Percentiles rank a stretch among this genome's conserved stretches.
These are phyloP conservation scores for Myiotriccus ornatus DNA, from an alignment of 2,797 vertebrate species.

Conservation along the genomic window DNA sequence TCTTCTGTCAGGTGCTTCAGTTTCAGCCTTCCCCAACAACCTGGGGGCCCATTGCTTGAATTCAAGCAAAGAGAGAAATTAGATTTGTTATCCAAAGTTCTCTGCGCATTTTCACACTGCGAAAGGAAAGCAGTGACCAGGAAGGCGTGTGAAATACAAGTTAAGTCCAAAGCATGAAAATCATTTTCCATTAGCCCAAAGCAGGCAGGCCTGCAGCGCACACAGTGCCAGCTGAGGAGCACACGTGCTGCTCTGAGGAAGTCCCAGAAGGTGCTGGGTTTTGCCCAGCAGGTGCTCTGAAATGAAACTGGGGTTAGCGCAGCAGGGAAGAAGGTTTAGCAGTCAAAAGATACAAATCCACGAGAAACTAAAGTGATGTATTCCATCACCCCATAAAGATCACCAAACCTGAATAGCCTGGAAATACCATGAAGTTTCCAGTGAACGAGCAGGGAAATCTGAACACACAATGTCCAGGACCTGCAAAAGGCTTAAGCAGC, in stretches of 20 bases:
- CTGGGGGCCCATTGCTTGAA: background rate
- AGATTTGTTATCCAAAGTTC: background rate
- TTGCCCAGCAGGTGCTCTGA: background rate
- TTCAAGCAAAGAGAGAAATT: background rate
- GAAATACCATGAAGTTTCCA: background rate
- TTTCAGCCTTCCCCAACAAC: background rate
- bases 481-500: background rate
- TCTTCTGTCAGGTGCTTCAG: background rate
- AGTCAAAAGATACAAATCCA: background rate
- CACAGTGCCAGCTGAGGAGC: background rate
- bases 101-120: background rate
- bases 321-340: background rate
- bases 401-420: background rate
- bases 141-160: background rate
- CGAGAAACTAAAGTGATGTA: background rate
- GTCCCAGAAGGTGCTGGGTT: background rate
- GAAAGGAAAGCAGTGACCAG: background rate
- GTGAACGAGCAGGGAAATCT: background rate
- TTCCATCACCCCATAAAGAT: background rate
- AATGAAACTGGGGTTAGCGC: background rate
- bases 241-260: background rate
- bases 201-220: rapidly evolving
- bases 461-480: background rate
- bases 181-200: background rate
- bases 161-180: background rate